Conservation (phyloP, 2,113 vertebrate genomes). For the Cavia aperea region DNA sequence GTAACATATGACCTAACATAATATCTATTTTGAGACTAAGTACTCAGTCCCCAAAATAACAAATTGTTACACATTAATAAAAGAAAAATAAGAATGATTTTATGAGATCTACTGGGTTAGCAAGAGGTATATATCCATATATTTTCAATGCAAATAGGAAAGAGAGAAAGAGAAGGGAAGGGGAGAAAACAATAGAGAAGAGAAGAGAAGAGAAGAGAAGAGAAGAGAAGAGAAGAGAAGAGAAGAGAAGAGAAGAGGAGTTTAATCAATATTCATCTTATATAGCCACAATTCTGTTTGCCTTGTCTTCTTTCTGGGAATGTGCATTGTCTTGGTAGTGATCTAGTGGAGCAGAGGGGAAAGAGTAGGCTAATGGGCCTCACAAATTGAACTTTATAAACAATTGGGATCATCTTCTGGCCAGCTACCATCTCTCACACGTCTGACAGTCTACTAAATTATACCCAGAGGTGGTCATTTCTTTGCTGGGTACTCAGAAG, state of each 20-base stretch:
- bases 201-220: not conserved
- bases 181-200: not conserved
- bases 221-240: not conserved
- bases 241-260: not conserved
- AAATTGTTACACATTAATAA: not conserved
- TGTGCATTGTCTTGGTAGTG: conserved; percentile 18
- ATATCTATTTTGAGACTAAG: not conserved
- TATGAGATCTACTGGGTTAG: not conserved
- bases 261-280: not conserved
- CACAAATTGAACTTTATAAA: conserved; percentile 1
- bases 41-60: not conserved
- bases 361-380: not conserved
- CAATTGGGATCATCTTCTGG: conserved; percentile 13
- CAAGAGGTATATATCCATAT: not conserved
- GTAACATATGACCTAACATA: not conserved
- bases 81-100: conserved; percentile 26
- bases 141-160: conserved; percentile 27
- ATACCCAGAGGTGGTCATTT: conserved; percentile 37
- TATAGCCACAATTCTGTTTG: not conserved
- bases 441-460: conserved; percentile 38
- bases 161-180: not conserved
- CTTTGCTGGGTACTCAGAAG: conserved; percentile 18
- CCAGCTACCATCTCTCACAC: conserved; percentile 37
- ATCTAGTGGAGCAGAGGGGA: conserved; percentile 3
- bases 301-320: conserved; percentile 9